These are phyloP conservation scores for Thalassaphorura encarpata DNA, from an alignment of 1,140 invertebrate species.

Conservation along the genomic window DNA sequence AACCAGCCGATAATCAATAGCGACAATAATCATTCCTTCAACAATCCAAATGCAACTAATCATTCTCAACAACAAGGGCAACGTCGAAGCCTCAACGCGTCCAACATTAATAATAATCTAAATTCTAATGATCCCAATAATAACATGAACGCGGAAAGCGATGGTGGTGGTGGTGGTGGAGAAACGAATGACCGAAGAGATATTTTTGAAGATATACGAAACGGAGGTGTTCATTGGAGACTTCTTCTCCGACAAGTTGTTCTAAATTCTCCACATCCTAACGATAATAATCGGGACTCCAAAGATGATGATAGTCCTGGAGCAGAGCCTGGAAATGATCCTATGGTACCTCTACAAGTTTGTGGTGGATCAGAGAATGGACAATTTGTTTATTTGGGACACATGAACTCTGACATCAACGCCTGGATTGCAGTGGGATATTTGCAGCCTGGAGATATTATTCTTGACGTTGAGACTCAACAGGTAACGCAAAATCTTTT, in stretches of 20 bases:
- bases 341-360: constrained; percentile 26
- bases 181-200: constrained; percentile 13
- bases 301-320: constrained; percentile 9
- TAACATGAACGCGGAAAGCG: neutral
- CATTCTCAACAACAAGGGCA: constrained; percentile 1
- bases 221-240: constrained; percentile 32
- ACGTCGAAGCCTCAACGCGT: neutral
- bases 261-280: constrained; percentile 13
- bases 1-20: too few species aligned
- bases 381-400: constrained; percentile 45
- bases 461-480: constrained; percentile 53
- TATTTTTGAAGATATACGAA: constrained; percentile 30
- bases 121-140: neutral
- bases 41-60: neutral
- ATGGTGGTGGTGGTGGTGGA: constrained; percentile 9
- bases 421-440: constrained; percentile 37
- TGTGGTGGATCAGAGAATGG: constrained; percentile 50
- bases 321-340: neutral
- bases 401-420: constrained; percentile 38
- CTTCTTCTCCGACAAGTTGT: constrained; percentile 28
- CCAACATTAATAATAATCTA: constrained; percentile 1
- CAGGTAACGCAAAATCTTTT: constrained; percentile 38
- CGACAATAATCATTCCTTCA: neutral
- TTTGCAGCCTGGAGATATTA: constrained; percentile 43
- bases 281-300: constrained; percentile 13